phyloP scores from a whole-genome alignment of 2,888 invertebrate species.

The Selenia dentaria region DNA sequence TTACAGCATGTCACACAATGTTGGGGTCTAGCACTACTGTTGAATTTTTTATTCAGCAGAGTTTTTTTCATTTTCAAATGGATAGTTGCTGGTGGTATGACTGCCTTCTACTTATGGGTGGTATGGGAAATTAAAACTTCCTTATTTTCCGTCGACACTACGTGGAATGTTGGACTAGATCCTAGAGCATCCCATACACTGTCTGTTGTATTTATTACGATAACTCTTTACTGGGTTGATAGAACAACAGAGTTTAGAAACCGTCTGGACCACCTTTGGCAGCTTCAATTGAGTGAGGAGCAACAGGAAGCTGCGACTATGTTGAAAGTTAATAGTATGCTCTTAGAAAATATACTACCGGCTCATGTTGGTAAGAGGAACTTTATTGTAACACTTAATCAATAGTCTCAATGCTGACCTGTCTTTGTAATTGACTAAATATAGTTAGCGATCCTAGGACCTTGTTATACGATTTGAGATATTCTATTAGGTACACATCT shows the following conservation, averaged over 20 bases:
- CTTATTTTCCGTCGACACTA: conserved; percentile 84
- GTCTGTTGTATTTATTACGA: conserved; percentile 88
- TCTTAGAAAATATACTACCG: conserved; percentile 96
- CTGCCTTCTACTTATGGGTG: conserved; percentile 87
- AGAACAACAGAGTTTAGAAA: conserved; percentile 95
- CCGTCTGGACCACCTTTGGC: conserved; percentile 91
- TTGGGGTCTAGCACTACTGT: conserved; percentile 86
- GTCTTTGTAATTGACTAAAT: too few relatives aligned
- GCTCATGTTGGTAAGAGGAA: conserved; percentile 95
- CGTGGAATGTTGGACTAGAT: conserved; percentile 88
- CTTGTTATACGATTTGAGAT: too few relatives aligned
- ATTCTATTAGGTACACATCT: too few relatives aligned
- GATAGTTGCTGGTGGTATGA: conserved; percentile 86
- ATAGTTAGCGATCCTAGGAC: too few relatives aligned
- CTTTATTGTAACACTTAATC: too few relatives aligned
- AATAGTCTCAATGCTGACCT: too few relatives aligned
- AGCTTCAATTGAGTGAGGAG: conserved; percentile 89
- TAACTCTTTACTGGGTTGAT: conserved; percentile 93
- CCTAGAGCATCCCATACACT: conserved; percentile 90
- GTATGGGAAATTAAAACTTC: conserved; percentile 86
- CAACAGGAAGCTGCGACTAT: conserved; percentile 94
- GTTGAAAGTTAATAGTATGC: conserved; percentile 93
- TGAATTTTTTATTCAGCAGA: conserved; percentile 93
- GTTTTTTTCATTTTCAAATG: conserved; percentile 94
- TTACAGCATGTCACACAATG: conserved; percentile 92